phyloP scores from a whole-genome alignment of 2,113 vertebrate genomes.

The Orthonyx spaldingii region DNA sequence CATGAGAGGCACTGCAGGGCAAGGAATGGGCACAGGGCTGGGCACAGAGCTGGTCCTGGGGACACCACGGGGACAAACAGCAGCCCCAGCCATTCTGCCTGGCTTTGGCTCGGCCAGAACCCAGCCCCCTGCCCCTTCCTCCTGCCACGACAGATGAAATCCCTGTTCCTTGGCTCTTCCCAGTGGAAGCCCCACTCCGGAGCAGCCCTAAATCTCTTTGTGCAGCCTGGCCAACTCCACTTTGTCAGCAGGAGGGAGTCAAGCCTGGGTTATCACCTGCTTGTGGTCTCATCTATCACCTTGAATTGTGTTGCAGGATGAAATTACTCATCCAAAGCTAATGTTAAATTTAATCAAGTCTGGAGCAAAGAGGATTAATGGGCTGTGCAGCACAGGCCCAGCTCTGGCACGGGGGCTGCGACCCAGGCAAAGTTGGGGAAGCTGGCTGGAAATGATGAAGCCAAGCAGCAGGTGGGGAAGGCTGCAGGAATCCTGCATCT shows the following conservation, averaged over 20 bases:
- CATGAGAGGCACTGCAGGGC: conserved; percentile 49
- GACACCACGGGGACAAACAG: neutral
- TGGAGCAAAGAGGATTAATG: conserved; percentile 62
- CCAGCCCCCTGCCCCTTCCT: neutral
- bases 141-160: neutral
- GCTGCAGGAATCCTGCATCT: neutral
- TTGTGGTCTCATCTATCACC: conserved; percentile 55
- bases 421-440: neutral
- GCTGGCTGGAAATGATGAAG: neutral
- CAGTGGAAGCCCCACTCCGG: neutral
- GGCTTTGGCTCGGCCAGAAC: neutral
- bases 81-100: neutral
- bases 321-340: conserved; percentile 68
- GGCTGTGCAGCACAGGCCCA: neutral
- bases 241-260: neutral
- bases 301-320: conserved; percentile 57
- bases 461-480: neutral
- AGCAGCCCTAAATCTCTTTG: neutral
- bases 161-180: neutral
- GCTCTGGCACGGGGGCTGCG: neutral
- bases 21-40: neutral
- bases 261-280: conserved; percentile 31
- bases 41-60: neutral
- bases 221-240: neutral
- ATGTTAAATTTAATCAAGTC: conserved; percentile 66